Evolutionary conservation across 1,140 invertebrate genomes (phyloP), one percentile per base, ranked within the genome.

Genomic region (Aphaenogaster rudis): DNA sequence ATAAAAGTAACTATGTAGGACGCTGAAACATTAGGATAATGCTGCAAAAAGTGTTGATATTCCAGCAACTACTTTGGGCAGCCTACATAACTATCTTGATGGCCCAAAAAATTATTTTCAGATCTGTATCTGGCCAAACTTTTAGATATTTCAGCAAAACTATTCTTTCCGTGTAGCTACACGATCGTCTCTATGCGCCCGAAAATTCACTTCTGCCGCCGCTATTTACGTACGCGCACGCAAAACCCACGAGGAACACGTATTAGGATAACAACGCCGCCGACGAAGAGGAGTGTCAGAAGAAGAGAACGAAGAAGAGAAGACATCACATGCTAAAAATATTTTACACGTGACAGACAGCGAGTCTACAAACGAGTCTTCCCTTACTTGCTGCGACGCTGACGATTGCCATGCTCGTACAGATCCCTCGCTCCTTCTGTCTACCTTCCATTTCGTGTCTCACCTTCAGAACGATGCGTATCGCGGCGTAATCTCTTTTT

Each of bases 401-500:
- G 72, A 84, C 86, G 69, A 90, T 90, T 88, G 86, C 54, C 59
- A 69, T 59, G 64, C 57, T 17, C 48, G 21, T 57, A 50, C 64
- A 74, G 74, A 67, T 63, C 76, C 15, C 81, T 61, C 4, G 54
- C 17, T 78, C 54, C 59, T 77, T 57, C 11, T 54, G 33, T 52
- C 54, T 36, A 33, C 48, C 54, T 59, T 71, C 21, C 63, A 48
- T 84, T 84, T 84, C 52, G 71, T 50, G 28, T 59, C 59, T 84
- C 64, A 13, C 17, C 57, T 79, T 42, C 21, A 64, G 2, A 67
- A 61, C 61, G 54, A 61, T 17, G 64, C 79, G 87, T 90, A 86
- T 86, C 82, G 63, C 64, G 28, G 45, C 45, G 71, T 50, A 50
- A 84, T 86, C 59, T 87, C 87, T 93, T 92, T 91, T 90, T 89